Evolutionary conservation across 2,797 vertebrate species (phyloP), one percentile per base, ranked within the genome.

Genomic region (Tachyglossus aculeatus): DNA sequence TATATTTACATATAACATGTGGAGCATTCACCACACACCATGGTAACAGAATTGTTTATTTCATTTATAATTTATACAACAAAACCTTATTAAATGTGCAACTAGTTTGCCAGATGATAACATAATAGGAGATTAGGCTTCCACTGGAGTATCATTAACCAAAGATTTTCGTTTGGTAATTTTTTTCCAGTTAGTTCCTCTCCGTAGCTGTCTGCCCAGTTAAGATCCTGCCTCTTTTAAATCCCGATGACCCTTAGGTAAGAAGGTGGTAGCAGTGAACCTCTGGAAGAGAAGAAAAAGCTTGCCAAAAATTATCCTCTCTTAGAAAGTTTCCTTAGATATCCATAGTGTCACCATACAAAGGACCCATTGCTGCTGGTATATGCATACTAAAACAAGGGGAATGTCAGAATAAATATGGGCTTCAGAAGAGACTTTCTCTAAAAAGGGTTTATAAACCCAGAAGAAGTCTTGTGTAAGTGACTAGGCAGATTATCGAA

Each of bases 1-100:
- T 92, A 87, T 92, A 93, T 92, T 92, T 92, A 93, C 91, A 92
- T 90, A 90, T 90, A 93, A 89, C 92, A 92, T 89, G 90, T 90
- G 88, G 90, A 88, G 87, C 90, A 83, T 91, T 92, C 90, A 89
- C 88, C 89, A 88, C 88, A 87, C 89, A 84, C 90, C 82, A 83
- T 55, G 74, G 88, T 91, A 89, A 92, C 88, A 92, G 86, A 85
- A 90, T 86, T 91, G 90, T 90, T 92, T 93, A 91, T 92, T 91
- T 91, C 92, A 92, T 93, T 91, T 90, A 93, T 93, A 92, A 93
- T 93, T 93, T 91, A 93, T 91, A 81, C 80, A 74, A 75, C 52
- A 88, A 92, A 93, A 90, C 77, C 91, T 93, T 93, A 93, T 91
- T 90, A 92, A 90, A 92, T 90, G 90, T 92, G 90, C 92, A 92